These are phyloP conservation scores for Xiphophorus hellerii DNA, from an alignment of 2,113 vertebrate genomes.

Conservation along the genomic window DNA sequence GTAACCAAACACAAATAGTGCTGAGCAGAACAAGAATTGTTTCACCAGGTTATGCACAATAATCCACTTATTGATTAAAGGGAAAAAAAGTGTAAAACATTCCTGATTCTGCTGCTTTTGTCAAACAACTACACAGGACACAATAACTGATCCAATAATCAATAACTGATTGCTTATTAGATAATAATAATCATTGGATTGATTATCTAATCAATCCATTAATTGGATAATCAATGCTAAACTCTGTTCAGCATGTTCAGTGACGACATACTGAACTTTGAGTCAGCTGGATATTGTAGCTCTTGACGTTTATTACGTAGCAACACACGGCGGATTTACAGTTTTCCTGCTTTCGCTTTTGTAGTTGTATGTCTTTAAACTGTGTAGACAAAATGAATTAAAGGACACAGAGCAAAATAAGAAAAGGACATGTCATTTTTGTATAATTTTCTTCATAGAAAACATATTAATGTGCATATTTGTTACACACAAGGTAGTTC, in stretches of 20 bases:
- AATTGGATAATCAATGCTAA: constrained; percentile 23
- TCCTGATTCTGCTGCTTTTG: constrained; percentile 2
- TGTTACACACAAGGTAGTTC: not conserved
- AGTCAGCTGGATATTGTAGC: not conserved
- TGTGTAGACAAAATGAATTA: not conserved
- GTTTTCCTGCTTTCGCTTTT: not conserved
- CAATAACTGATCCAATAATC: too few species aligned
- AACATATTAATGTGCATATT: not conserved
- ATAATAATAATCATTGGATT: too few species aligned
- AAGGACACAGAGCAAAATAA: not conserved
- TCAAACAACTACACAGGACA: constrained; percentile 11
- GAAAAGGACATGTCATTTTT: not conserved
- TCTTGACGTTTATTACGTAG: not conserved
- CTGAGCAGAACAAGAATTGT: not conserved
- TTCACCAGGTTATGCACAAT: not conserved
- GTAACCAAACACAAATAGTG: constrained; percentile 16
- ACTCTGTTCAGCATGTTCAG: constrained; percentile 3
- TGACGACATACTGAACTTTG: not conserved
- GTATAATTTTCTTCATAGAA: not conserved
- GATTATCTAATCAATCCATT: too few species aligned
- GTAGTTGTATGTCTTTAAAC: not conserved
- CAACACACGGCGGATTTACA: not conserved
- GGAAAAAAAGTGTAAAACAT: not conserved
- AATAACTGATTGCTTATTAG: too few species aligned
- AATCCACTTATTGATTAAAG: not conserved